Conservation (phyloP, 2,113 vertebrate species). For the Etheostoma cragini region DNA sequence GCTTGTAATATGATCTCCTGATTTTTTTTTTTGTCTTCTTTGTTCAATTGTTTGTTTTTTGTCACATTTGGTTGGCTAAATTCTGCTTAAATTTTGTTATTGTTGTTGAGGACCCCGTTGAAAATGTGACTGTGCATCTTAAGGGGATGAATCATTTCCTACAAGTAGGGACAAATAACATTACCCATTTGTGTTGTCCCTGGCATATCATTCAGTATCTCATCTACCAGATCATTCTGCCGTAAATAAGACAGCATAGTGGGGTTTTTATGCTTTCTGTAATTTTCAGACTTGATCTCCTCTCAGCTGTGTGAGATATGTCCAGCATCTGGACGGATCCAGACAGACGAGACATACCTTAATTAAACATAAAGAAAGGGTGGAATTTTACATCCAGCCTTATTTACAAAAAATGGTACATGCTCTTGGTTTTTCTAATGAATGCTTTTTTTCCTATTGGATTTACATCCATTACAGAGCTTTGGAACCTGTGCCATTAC, state of each 20-base stretch:
- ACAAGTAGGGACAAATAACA: slow-evolving; percentile 28
- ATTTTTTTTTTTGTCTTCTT: no score
- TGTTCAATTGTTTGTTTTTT: no score
- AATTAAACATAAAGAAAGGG: slow-evolving; percentile 60
- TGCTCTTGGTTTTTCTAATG: slow-evolving; percentile 48
- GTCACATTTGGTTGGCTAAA: no score
- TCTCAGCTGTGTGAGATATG: slow-evolving; percentile 27
- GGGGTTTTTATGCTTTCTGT: slow-evolving; percentile 18
- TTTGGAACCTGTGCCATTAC: slow-evolving; percentile 65
- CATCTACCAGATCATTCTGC: slow-evolving; percentile 28
- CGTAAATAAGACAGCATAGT: slow-evolving; percentile 11
- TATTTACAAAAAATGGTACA: slow-evolving; percentile 51
- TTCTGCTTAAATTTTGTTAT: no score
- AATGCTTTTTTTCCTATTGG: slow-evolving; percentile 51
- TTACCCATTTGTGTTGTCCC: slow-evolving; percentile 33
- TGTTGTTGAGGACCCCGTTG: no score
- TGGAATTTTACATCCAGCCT: slow-evolving; percentile 67
- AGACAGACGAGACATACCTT: slow-evolving; percentile 43
- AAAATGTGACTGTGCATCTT: no score
- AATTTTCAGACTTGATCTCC: slow-evolving; percentile 41
- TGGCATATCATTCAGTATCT: slow-evolving; percentile 46
- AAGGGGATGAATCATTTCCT: no score
- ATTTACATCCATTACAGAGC: slow-evolving; percentile 66
- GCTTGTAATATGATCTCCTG: no score
- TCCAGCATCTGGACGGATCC: slow-evolving; percentile 43